Conservation (phyloP, 1,140 invertebrate species). For the Subanguina moxae region DNA sequence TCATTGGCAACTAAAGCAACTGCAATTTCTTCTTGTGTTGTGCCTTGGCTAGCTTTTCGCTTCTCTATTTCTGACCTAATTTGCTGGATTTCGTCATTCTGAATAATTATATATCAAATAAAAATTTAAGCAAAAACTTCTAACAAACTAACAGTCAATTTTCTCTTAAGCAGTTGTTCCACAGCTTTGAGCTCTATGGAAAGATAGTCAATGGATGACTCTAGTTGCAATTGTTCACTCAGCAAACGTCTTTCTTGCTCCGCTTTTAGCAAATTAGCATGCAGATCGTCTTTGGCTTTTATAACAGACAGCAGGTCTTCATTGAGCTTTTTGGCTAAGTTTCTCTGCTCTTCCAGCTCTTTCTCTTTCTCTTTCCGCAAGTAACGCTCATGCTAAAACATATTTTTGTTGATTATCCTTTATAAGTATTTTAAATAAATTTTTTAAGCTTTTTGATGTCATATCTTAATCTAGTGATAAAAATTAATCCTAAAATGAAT, state of each 20-base stretch:
- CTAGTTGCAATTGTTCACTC: conserved; percentile 19
- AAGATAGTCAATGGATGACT: conserved; percentile 26
- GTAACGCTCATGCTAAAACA: conserved; percentile 30
- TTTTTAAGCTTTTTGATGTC: too few relatives aligned
- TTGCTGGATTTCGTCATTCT: conserved; percentile 35
- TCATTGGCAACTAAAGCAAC: neutral
- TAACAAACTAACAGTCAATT: conserved; percentile 26
- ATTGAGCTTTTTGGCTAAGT: conserved; percentile 15
- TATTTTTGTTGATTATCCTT: too few relatives aligned
- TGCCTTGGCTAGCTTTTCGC: conserved; percentile 17
- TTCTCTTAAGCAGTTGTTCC: conserved; percentile 27
- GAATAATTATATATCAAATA: conserved; percentile 16
- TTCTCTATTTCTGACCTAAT: conserved; percentile 37
- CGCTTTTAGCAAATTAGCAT: conserved; percentile 21
- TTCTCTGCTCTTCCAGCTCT: conserved; percentile 22
- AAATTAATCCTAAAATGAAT: too few relatives aligned
- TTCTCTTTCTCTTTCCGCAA: conserved; percentile 32
- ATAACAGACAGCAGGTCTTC: conserved; percentile 32
- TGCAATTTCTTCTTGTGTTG: neutral
- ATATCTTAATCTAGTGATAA: too few relatives aligned
- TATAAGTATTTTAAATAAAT: too few relatives aligned
- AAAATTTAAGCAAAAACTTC: too few relatives aligned
- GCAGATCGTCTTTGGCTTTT: conserved; percentile 36
- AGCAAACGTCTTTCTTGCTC: conserved; percentile 25
- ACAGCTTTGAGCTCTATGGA: conserved; percentile 33